Evolutionary conservation across 1,140 invertebrate species (phyloP), one percentile per base, ranked within the genome.

Genomic region (Bacillus rossius): DNA sequence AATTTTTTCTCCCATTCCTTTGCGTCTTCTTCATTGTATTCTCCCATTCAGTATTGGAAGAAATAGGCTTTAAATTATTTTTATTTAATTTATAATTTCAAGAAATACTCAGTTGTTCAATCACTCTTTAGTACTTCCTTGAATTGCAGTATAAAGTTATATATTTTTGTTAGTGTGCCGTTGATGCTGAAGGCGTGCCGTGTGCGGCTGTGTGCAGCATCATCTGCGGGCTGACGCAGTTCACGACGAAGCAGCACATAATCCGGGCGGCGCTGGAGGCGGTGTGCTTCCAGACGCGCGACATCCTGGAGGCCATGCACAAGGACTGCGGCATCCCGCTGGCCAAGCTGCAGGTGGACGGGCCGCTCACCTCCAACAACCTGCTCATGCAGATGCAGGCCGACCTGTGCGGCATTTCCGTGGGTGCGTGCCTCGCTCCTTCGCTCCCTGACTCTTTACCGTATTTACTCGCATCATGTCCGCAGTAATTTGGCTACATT

Each of bases 331-430:
- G 90, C 16, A 83, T 89, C 69, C 82, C 84, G 16, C 73, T 94
- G 37, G 83, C 83, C 5, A 88, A 88, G 64, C 76, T 98, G 0
- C 83, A 93, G 68, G 93, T 96, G 5, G 96, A 99, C 73, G 96
- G 97, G 0, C 91, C 89, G 67, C 85, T 99, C 86, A 90, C 91
- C 0, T 81, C 80, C 2, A 99, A 98, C 71, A 87, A 86, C 69
- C 76, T 95, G 3, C 78, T 99, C 2, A 94, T 98, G 88, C 96
- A 99, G 72, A 70, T 99, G 29, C 95, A 99, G 70, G 91, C 95
- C 0, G 93, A 98, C 73, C 76, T 96, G 34, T 81, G 87, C 42
- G 92, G 93, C 0, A 84, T 92, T 64, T 85, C 87, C 61, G 88
- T 95, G 45, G 85, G 87, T 88, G 67, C 82, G 84, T 84, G n/a